Evolutionary conservation across 2,113 vertebrate species (phyloP), one percentile per base, ranked within the genome.

Genomic region (Nannospalax galili): DNA sequence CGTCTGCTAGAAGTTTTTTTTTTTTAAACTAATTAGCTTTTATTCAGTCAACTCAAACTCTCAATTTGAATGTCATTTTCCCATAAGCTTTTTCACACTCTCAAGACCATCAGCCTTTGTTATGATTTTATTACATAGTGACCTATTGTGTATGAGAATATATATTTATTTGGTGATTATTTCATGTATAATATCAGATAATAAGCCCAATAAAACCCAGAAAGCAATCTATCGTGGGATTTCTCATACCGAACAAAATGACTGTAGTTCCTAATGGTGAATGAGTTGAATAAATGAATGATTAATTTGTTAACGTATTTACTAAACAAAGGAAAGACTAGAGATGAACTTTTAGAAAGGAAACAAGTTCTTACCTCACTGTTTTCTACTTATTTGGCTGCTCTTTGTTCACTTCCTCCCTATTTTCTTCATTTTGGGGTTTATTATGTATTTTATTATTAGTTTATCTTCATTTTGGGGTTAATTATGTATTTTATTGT

Each of bases 81-180:
- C 77, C 40, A 48, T 56, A 15, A 85, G 58, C 45, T 84, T 65
- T 77, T 40, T 80, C 35, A 94, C 24, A 88, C 22, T 73, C 37
- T 85, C 45, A 77, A 72, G 35, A 8, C 28, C 45, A 45, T 28
- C 4, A 72, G 12, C 5, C 24, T 70, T 60, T 75, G 5, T 70
- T 67, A 64, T 32, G 67, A 35, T 60, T 77, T 64, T n/a, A 70
- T 75, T 84, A n/a, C 60, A 37, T 15, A 45, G 62, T 32, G 7
- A 14, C 32, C 4, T 77, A 10, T 87, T 56, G 8, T 45, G 62
- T 64, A 45, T 48, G 37, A 16, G 28, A 32, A 88, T 85, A 15
- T 69, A 8, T 84, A 42, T 28, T 91, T 88, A 56, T 74, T 90
- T 93, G 40, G 24, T 65, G 17, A 86, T 88, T 75, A 81, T 92